Evolutionary conservation across 2,888 invertebrate species (phyloP).

Genomic region (Torymus tubicola): DNA sequence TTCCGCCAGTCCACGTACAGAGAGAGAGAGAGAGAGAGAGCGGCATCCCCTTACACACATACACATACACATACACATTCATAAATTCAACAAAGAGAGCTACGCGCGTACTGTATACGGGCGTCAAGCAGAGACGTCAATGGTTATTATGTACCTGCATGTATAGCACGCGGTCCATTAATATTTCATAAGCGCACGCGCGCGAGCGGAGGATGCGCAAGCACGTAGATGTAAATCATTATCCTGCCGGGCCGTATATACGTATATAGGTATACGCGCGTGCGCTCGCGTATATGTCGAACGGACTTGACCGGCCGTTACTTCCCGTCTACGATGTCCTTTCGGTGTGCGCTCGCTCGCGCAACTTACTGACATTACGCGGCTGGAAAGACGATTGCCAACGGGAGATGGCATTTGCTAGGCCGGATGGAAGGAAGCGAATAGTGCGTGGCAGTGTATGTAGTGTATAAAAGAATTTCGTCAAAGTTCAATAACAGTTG

Average conservation of each 20-base stretch:
- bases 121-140: slow-evolving; percentile 42
- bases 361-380: too few relatives aligned
- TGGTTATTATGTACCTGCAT: slow-evolving; percentile 32
- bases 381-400: too few relatives aligned
- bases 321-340: slow-evolving; percentile 13
- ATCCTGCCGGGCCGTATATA: not conserved
- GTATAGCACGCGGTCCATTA: slow-evolving; percentile 15
- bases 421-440: too few relatives aligned
- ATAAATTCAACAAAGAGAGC: slow-evolving; percentile 22
- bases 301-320: slow-evolving; percentile 32
- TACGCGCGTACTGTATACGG: not conserved
- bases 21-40: too few relatives aligned
- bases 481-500: too few relatives aligned
- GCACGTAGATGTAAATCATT: slow-evolving; percentile 47
- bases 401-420: too few relatives aligned
- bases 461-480: too few relatives aligned
- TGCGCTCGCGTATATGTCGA: not conserved
- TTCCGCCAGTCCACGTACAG: not conserved
- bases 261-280: not conserved
- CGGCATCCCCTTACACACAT: not conserved
- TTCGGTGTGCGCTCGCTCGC: too few relatives aligned
- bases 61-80: not conserved
- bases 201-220: slow-evolving; percentile 9
- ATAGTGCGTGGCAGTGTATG: too few relatives aligned
- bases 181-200: slow-evolving; percentile 37